Percentiles rank a stretch among this genome's conserved stretches.
These are phyloP conservation scores for Apogon hyalosoma DNA, from an alignment of 2,797 vertebrate genomes.

Conservation along the genomic window DNA sequence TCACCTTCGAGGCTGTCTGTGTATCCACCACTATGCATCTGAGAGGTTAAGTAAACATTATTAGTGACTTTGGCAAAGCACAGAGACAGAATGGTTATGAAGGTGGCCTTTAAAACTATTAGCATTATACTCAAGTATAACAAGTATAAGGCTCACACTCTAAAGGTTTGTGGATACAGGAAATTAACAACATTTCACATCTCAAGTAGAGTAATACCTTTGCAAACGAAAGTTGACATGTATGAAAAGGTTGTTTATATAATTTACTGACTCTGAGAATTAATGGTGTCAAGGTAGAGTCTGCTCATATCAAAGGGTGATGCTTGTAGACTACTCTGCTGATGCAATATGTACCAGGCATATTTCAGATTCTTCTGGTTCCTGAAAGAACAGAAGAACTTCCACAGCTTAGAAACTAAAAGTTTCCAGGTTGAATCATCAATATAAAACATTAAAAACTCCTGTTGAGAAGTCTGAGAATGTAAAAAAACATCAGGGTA, in stretches of 20 bases:
- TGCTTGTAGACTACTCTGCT: too few species aligned
- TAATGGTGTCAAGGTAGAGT: too few species aligned
- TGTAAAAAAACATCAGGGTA: too few species aligned
- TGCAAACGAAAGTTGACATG: not conserved
- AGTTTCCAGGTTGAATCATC: too few species aligned
- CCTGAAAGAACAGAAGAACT: too few species aligned
- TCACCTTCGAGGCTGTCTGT: slow-evolving; percentile 13
- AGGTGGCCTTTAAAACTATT: slow-evolving; percentile 17
- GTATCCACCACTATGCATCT: slow-evolving; percentile 4
- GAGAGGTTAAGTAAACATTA: slow-evolving; percentile 32
- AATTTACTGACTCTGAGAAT: not conserved
- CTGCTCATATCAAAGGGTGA: too few species aligned
- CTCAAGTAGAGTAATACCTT: not conserved
- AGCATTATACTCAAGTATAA: slow-evolving; percentile 17
- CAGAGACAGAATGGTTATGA: slow-evolving; percentile 7
- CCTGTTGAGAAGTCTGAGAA: too few species aligned
- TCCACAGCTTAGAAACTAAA: too few species aligned
- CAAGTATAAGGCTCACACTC: slow-evolving; percentile 6
- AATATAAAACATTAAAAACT: too few species aligned
- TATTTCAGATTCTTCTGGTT: too few species aligned
- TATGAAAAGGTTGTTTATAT: not conserved
- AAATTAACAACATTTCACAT: not conserved
- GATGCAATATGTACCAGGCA: too few species aligned
- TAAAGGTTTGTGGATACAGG: not conserved
- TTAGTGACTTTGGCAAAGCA: slow-evolving; percentile 46